Evolutionary conservation across 92 coral and sea anemone species (phyloP), one percentile per base, ranked within the genome.

Genomic region (Porites rus): DNA sequence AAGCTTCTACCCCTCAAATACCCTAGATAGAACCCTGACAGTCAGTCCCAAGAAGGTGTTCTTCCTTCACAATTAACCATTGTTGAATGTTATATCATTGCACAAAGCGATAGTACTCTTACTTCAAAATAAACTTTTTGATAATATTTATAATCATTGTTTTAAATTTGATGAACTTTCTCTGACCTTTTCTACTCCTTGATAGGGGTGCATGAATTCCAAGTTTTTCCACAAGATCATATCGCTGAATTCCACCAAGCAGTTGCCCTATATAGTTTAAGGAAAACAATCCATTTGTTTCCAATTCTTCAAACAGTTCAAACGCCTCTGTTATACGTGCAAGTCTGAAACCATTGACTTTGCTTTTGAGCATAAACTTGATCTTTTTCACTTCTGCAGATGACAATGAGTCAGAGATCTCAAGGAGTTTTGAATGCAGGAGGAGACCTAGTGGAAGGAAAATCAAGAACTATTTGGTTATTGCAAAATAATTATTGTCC

Each of bases 161-260:
- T 70, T 31, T 20, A 50, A 54, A 54, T 10, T 28, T 28, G 31
- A 54, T 10, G 13, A 54, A 54, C 10, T 9, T 54, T 54, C 10
- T 9, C 60, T 9, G 13, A 18, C 19, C 64, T 43, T 3, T 51
- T 10, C 14, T 43, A 69, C n/a, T 54, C 38, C 2, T 54, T 24
- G 1, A 25, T 21, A 12, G 51, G n/a, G 84, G 56, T 3, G n/a
- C 31, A 53, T 13, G 60, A 1, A 18, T 3, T 51, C 78, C 76
- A 81, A 81, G 85, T 56, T 54, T 81, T 68, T 69, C 76, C 38
- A 58, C 18, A 25, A 81, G 85, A 54, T 81, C 85, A 69, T 14
- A 58, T 1, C 85, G 76, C 8, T 28, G 56, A 60, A 81, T 81
- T 56, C 67, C 54, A 69, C 19, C 14, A 43, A 81, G 85, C 0